Conservation (phyloP, 2,888 invertebrate species). For the Microdon myrmicae region DNA sequence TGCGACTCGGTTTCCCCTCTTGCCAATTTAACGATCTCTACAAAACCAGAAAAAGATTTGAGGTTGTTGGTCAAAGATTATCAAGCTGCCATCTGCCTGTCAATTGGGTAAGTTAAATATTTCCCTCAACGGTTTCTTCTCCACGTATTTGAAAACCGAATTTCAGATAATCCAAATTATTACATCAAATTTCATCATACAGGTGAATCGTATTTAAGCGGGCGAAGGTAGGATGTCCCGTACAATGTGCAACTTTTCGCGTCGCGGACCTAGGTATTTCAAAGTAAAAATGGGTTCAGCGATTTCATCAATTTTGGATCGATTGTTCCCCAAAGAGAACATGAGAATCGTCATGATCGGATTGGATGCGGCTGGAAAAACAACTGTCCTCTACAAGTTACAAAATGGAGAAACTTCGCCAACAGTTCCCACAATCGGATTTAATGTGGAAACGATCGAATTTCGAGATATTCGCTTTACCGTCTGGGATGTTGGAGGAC, state of each 20-base stretch:
- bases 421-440: slow-evolving; percentile 61
- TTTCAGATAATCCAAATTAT: slow-evolving; percentile 9
- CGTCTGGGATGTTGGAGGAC: slow-evolving; percentile 62
- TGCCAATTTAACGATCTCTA: slow-evolving; percentile 89
- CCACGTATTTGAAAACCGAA: slow-evolving; percentile 33
- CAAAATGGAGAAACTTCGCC: slow-evolving; percentile 58
- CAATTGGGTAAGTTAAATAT: slow-evolving; percentile 9
- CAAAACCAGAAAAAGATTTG: slow-evolving; percentile 58
- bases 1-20: slow-evolving; percentile 93
- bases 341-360: slow-evolving; percentile 60
- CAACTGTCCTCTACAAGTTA: slow-evolving; percentile 59
- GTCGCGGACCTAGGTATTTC: slow-evolving; percentile 1
- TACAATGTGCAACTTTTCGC: not conserved
- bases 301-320: slow-evolving; percentile 56
- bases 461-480: slow-evolving; percentile 60
- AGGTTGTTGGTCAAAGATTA: not conserved
- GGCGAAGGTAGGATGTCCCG: not conserved
- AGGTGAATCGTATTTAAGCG: slow-evolving; percentile 13
- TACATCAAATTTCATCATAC: slow-evolving; percentile 9
- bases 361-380: slow-evolving; percentile 62
- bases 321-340: slow-evolving; percentile 55
- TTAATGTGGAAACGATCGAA: slow-evolving; percentile 60
- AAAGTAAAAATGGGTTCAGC: slow-evolving; percentile 54
- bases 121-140: slow-evolving; percentile 26
- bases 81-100: slow-evolving; percentile 35